A percentile compares a stretch with the other conserved stretches of the same genome.
phyloP scores from a whole-genome alignment of 2,888 invertebrate genomes.

The Agriopis leucophaearia region DNA sequence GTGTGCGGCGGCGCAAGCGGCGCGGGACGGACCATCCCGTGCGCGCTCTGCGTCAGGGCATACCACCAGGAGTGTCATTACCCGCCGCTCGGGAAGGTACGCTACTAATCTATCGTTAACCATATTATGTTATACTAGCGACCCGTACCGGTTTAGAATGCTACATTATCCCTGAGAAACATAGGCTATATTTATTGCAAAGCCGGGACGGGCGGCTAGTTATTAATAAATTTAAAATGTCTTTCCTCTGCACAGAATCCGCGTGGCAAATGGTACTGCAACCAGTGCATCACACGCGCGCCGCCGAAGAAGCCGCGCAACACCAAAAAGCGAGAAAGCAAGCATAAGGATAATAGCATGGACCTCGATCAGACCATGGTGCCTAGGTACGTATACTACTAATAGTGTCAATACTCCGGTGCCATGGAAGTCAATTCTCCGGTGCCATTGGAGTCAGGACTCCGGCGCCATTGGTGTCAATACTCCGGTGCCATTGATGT shows the following conservation, averaged over 20 bases:
- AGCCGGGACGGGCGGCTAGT: too few species aligned
- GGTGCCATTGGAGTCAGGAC: not conserved
- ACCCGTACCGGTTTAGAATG: too few species aligned
- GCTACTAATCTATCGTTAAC: not conserved
- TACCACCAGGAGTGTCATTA: slow-evolving; percentile 97
- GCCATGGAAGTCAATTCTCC: not conserved
- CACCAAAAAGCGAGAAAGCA: slow-evolving; percentile 82
- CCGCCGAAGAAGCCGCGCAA: slow-evolving; percentile 90
- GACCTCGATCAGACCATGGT: slow-evolving; percentile 71
- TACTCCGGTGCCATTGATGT: not conserved
- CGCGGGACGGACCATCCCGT: slow-evolving; percentile 89
- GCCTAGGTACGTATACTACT: slow-evolving; percentile 65
- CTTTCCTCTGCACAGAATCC: slow-evolving; percentile 85
- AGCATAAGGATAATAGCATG: slow-evolving; percentile 59
- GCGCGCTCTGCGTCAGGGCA: slow-evolving; percentile 96
- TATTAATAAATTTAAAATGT: not conserved
- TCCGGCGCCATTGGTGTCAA: not conserved
- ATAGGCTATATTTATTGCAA: too few species aligned
- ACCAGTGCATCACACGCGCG: slow-evolving; percentile 94
- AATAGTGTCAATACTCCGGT: not conserved
- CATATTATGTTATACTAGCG: too few species aligned
- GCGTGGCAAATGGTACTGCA: slow-evolving; percentile 95
- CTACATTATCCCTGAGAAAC: too few species aligned
- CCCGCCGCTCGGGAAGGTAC: slow-evolving; percentile 87
- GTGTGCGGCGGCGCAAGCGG: slow-evolving; percentile 91